Evolutionary conservation across 2,113 vertebrate genomes (phyloP), one percentile per base, ranked within the genome.

Genomic region (Scomber japonicus): DNA sequence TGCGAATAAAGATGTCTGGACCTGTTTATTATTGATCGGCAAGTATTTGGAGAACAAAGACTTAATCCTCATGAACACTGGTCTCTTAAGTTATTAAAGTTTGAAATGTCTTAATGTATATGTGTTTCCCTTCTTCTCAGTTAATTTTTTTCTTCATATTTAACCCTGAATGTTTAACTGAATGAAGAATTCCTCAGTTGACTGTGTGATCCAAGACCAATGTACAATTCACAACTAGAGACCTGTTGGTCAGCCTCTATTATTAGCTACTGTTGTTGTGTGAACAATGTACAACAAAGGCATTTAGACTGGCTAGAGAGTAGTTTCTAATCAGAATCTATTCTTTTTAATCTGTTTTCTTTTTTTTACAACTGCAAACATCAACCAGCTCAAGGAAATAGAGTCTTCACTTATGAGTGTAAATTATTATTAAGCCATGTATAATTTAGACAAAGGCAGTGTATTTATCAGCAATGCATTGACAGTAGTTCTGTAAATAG

Each of bases 1-100:
- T 82, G 69, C 15, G 75, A 91, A 93, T 93, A 91, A 93, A 94
- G 91, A 91, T 82, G 91, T 93, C 90, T 86, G 85, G 76, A 67
- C 56, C 69, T 88, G 74, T 44, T 65, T 57, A 77, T 91, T 93
- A 92, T 92, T 91, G 92, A 94, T 93, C 64, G 62, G 62, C 35
- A 40, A 75, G 79, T 84, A 85, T 84, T 72, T 11, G 54, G 80
- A 80, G 89, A 94, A 93, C 88, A 95, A 94, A 92, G 89, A 80
- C 70, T 90, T 90, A 89, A 91, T 91, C 86, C 68, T 54, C 57
- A 44, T 51, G 89, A 93, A 86, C 49, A 74, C 74, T 53, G 83
- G 80, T 84, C 71, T 87, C 82, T 53, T 13, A 68, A 85, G 71
- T 92, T 94, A 89, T 89, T 90, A 81, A 90, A 90, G 88, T 94